Evolutionary conservation across 2,113 vertebrate genomes (phyloP).

Genomic region (Paradoxurus hermaphroditus): DNA sequence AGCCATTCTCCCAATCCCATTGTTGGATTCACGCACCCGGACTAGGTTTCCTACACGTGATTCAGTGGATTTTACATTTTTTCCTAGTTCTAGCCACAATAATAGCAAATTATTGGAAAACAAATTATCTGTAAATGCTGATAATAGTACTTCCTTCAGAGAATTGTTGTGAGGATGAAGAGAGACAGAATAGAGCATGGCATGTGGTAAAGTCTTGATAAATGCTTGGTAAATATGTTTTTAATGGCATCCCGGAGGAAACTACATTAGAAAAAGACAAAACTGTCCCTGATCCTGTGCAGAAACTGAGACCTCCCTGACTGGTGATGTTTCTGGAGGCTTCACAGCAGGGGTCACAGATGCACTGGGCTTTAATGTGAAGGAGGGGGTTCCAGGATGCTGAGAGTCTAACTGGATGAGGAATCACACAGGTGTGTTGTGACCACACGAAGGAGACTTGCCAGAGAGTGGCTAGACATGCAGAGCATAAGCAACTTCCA

Average conservation of each 20-base stretch:
- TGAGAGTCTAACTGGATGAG: too few species aligned
- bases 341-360: not conserved
- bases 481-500: not conserved
- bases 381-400: not conserved
- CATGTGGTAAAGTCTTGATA: not conserved
- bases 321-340: not conserved
- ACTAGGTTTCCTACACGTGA: not conserved
- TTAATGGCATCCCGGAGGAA: not conserved
- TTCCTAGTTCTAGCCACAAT: not conserved
- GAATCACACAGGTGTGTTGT: fast-evolving
- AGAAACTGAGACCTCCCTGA: not conserved
- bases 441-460: fast-evolving
- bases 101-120: not conserved
- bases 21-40: not conserved
- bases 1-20: not conserved
- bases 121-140: not conserved
- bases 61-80: not conserved
- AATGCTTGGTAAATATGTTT: not conserved
- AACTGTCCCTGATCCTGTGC: not conserved
- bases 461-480: not conserved
- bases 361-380: not conserved
- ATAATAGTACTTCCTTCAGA: not conserved
- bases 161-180: not conserved
- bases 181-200: not conserved
- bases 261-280: not conserved